Evolutionary conservation across 2,113 vertebrate species (phyloP), one percentile per base, ranked within the genome.

Genomic region (Ammodytes dubius): DNA sequence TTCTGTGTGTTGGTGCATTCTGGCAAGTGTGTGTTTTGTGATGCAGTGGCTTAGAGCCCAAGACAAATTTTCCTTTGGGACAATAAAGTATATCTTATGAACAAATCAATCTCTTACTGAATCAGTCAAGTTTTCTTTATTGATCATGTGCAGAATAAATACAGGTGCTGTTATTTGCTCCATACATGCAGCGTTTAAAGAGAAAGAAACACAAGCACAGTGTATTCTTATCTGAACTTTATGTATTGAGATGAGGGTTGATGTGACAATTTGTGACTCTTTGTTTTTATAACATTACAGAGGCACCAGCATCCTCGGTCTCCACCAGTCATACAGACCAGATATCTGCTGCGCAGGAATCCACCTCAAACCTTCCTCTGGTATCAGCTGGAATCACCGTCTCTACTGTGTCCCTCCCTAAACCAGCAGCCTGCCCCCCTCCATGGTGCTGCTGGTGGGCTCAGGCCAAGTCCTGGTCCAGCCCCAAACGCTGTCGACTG

Each of bases 261-360:
- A 9, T 54, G 53, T 57, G 19, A 27, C 19, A 57, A 35, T 13
- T 5, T 37, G 27, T 37, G 19, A 54, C 10, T 77, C 11, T 57
- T 37, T 53, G 8, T 74, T n/a, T 66, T 13, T 71, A 8, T 7
- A 42, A 39, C 49, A 4, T 9, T 11, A 3, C 83, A 89, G 88
- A 52, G 43, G 37, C 42, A 2, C 40, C 67, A 0, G 52, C 10
- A 19, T 6, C 56, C 39, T 45, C 77, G 0, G 68, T 42, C 45
- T 72, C 70, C 39, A 19, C 50, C 40, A 13, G 19, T 17, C 53
- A 11, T 0, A 69, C 61, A 9, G 64, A 7, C 4, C 40, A 27
- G 0, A 15, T 4, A 42, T 46, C 2, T 14, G 12, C 42, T 45
- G 71, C 4, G 17, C 42, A 56, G 4, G 70, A 82, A 13, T 49